Evolutionary conservation across 1,140 invertebrate genomes (phyloP).

Genomic region (Armadillidium nasatum): DNA sequence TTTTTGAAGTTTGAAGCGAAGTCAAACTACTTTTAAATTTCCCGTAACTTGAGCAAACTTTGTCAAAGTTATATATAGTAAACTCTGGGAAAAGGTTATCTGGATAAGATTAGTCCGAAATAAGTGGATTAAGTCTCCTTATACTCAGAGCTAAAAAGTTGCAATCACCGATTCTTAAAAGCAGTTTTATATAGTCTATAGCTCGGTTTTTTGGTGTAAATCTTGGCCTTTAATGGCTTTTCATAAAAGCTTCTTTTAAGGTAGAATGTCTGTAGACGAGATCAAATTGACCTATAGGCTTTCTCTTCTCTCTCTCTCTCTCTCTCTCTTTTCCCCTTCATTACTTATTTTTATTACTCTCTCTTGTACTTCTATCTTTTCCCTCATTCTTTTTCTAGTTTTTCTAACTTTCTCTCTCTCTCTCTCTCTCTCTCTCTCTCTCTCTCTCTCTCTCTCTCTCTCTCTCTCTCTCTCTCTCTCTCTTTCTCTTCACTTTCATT

Average conservation of each 20-base stretch:
- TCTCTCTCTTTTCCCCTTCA: neutral
- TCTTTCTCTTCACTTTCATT: neutral
- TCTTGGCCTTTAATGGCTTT: no score
- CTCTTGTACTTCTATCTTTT: neutral
- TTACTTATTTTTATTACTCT: no score
- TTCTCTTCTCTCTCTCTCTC: no score
- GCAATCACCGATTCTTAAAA: no score
- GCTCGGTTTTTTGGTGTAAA: no score
- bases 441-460: conserved; percentile 2
- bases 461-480: neutral
- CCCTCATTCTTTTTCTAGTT: neutral
- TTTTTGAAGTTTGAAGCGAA: neutral
- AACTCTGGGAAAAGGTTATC: neutral
- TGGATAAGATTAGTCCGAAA: neutral
- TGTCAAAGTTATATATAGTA: neutral
- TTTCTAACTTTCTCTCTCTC: neutral
- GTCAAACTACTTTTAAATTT: neutral
- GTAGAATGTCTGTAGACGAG: no score
- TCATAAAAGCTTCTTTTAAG: no score
- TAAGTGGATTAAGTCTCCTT: conserved; percentile 1
- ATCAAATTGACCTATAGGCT: no score
- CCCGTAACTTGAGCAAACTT: neutral
- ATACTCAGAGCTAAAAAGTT: neutral
- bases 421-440: conserved; percentile 2
- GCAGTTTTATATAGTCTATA: no score